Evolutionary conservation across 2,888 invertebrate genomes (phyloP).

Genomic region (Drosophila quasianomalipes): DNA sequence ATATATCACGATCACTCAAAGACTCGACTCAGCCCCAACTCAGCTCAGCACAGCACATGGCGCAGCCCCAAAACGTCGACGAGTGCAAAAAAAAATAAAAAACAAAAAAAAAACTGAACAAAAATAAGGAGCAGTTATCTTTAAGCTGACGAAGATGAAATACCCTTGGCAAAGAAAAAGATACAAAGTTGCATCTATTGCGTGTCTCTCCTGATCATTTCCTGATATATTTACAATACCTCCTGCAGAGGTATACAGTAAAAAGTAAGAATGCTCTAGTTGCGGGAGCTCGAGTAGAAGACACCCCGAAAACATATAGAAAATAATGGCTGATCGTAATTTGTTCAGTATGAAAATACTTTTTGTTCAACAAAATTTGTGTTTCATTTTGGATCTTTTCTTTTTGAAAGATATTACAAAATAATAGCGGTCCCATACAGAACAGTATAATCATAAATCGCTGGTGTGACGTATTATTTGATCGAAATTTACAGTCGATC

Average conservation of each 20-base stretch:
- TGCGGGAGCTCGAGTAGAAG: not conserved
- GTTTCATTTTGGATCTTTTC: not conserved
- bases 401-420: not conserved
- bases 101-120: not conserved
- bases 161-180: conserved; percentile 14
- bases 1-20: conserved; percentile 79
- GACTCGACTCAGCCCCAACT: conserved; percentile 56
- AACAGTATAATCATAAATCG: not conserved
- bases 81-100: conserved; percentile 54
- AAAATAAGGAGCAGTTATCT: conserved; percentile 19
- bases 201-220: not conserved
- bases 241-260: not conserved
- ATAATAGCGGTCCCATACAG: not conserved
- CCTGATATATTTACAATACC: not conserved
- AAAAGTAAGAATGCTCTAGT: not conserved
- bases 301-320: not conserved
- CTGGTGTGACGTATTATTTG: not conserved
- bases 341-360: not conserved
- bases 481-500: not conserved
- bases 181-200: not conserved
- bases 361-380: not conserved
- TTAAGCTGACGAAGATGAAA: conserved; percentile 7
- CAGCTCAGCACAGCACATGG: conserved; percentile 60
- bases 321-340: not conserved
- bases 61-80: conserved; percentile 38